These are phyloP conservation scores for Lamellibrachia satsuma DNA, from an alignment of 2,888 invertebrate genomes.

Conservation along the genomic window DNA sequence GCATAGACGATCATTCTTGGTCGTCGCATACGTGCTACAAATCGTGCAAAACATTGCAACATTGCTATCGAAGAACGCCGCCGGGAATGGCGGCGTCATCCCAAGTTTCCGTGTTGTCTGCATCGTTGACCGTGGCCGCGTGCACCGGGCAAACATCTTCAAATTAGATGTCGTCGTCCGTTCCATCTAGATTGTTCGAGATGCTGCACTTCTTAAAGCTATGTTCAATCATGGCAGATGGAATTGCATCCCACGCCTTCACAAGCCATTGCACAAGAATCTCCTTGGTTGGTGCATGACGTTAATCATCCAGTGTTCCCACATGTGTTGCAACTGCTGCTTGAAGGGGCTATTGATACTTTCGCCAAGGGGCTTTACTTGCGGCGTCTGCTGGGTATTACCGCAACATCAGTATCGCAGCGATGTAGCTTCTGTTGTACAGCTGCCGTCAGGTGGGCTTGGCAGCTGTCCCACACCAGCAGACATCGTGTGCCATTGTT, in stretches of 20 bases:
- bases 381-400: slow-evolving; percentile 19
- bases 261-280: neutral
- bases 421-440: neutral
- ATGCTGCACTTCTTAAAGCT: neutral
- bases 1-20: too few relatives aligned
- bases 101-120: neutral
- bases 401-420: neutral
- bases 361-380: slow-evolving; percentile 21
- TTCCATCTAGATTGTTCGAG: neutral
- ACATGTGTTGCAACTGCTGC: neutral
- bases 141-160: neutral
- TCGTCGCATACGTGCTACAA: too few relatives aligned
- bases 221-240: neutral
- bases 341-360: slow-evolving; percentile 23
- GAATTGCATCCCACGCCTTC: neutral
- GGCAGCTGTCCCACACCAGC: neutral
- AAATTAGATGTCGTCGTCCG: neutral
- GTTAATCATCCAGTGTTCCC: neutral
- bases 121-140: neutral
- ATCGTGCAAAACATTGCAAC: too few relatives aligned
- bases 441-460: neutral
- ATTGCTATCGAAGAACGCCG: too few relatives aligned
- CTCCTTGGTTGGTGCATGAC: neutral
- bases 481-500: neutral
- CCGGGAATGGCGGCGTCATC: neutral